Evolutionary conservation across 1,140 invertebrate species (phyloP).

Genomic region (Protaetia brevitarsis): DNA sequence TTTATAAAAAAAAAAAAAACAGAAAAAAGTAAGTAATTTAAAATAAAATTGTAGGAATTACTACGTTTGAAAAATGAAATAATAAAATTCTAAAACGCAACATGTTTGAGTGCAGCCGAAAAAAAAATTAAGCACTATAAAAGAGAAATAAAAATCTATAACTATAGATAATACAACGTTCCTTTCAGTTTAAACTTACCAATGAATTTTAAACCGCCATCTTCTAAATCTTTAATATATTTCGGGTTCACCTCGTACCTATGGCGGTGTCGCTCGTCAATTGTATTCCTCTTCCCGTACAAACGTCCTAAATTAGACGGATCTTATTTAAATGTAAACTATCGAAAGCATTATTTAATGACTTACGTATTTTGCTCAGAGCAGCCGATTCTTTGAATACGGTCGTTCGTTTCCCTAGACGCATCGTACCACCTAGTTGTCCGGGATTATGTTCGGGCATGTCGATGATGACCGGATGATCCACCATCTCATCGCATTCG

Average conservation of each 20-base stretch:
- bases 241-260: slow-evolving; percentile 93
- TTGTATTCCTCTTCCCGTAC: slow-evolving; percentile 75
- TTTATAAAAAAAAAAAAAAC: too few relatives aligned
- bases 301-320: slow-evolving; percentile 61
- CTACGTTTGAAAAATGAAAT: too few relatives aligned
- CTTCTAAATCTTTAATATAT: slow-evolving; percentile 76
- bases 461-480: slow-evolving; percentile 86
- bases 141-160: too few relatives aligned
- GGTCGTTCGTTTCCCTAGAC: slow-evolving; percentile 88
- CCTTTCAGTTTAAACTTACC: too few relatives aligned
- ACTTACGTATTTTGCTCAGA: slow-evolving; percentile 70
- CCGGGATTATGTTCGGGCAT: slow-evolving; percentile 98
- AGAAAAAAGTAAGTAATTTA: too few relatives aligned
- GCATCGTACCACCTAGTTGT: slow-evolving; percentile 96
- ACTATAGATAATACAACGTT: too few relatives aligned
- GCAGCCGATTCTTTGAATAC: slow-evolving; percentile 59
- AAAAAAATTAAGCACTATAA: too few relatives aligned
- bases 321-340: not conserved
- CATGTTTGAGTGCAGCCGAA: too few relatives aligned
- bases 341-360: not conserved
- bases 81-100: too few relatives aligned
- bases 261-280: slow-evolving; percentile 97
- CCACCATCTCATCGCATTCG: slow-evolving; percentile 75
- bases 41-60: too few relatives aligned
- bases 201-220: slow-evolving; percentile 86